phyloP scores from a whole-genome alignment of 2,113 vertebrate genomes.

The Bolborhynchus lineola region DNA sequence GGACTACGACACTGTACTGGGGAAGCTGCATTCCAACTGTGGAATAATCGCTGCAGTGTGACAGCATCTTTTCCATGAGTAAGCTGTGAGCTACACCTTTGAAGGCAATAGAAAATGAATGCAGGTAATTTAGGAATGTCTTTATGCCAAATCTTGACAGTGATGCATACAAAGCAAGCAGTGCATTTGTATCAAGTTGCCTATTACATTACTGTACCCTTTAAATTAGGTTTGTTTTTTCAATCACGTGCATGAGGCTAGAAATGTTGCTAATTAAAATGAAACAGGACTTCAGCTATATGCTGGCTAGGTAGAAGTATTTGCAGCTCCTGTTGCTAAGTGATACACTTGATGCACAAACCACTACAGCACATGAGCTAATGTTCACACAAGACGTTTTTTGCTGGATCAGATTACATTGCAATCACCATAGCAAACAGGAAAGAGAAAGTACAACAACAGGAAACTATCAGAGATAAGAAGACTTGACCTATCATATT shows the following conservation, averaged over 20 bases:
- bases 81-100: neutral
- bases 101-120: slow-evolving; percentile 2
- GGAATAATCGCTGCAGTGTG: neutral
- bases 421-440: slow-evolving; percentile 1
- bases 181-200: slow-evolving; percentile 7
- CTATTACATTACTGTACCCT: slow-evolving; percentile 13
- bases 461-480: slow-evolving; percentile 8
- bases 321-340: slow-evolving; percentile 25
- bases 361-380: neutral
- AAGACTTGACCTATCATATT: neutral
- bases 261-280: slow-evolving; percentile 51
- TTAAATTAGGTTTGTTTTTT: slow-evolving; percentile 61
- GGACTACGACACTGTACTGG: neutral
- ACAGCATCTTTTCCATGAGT: neutral
- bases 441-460: neutral
- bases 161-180: neutral
- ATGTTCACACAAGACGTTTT: neutral
- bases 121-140: slow-evolving; percentile 18
- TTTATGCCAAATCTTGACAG: slow-evolving; percentile 27
- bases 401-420: slow-evolving; percentile 13
- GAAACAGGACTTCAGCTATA: neutral
- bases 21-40: neutral
- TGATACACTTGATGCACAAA: neutral
- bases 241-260: slow-evolving; percentile 26
- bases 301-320: neutral